Percentiles rank a stretch among this genome's conserved stretches.
phyloP scores from a whole-genome alignment of 92 coral and sea anemone genomes.

The Actinernus sp. region DNA sequence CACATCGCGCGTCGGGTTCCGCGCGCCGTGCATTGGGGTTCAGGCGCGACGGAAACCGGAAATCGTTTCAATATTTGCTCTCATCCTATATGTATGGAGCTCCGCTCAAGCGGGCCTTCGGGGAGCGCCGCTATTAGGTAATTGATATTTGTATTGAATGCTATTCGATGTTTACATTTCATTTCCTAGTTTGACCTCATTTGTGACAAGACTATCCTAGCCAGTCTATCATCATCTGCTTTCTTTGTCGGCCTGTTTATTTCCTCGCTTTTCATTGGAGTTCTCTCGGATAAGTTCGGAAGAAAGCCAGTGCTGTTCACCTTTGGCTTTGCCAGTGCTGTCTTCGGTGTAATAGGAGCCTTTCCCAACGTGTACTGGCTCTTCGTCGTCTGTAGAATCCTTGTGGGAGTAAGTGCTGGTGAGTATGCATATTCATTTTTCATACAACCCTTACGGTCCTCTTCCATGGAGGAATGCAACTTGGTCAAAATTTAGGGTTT shows the following conservation, averaged over 20 bases:
- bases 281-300: conserved; percentile 81
- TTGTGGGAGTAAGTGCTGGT: conserved; percentile 78
- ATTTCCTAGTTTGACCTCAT: conserved; percentile 70
- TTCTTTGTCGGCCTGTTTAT: conserved; percentile 72
- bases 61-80: too few species aligned
- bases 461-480: too few species aligned
- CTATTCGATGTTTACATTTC: not conserved
- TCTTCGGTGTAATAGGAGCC: conserved; percentile 67
- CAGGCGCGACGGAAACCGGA: too few species aligned
- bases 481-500: too few species aligned
- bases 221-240: conserved; percentile 73
- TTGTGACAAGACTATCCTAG: conserved; percentile 77
- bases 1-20: too few species aligned
- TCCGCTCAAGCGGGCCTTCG: too few species aligned
- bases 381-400: conserved; percentile 64
- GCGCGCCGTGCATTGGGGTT: too few species aligned
- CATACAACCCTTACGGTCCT: too few species aligned
- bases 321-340: conserved; percentile 31
- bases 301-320: conserved; percentile 63
- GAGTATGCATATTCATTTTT: too few species aligned
- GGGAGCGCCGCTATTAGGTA: too few species aligned
- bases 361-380: conserved; percentile 83
- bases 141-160: too few species aligned
- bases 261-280: conserved; percentile 62
- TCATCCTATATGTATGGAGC: too few species aligned